Evolutionary conservation across 2,888 invertebrate genomes (phyloP).

Genomic region (Pristionchus fissidentatus): DNA sequence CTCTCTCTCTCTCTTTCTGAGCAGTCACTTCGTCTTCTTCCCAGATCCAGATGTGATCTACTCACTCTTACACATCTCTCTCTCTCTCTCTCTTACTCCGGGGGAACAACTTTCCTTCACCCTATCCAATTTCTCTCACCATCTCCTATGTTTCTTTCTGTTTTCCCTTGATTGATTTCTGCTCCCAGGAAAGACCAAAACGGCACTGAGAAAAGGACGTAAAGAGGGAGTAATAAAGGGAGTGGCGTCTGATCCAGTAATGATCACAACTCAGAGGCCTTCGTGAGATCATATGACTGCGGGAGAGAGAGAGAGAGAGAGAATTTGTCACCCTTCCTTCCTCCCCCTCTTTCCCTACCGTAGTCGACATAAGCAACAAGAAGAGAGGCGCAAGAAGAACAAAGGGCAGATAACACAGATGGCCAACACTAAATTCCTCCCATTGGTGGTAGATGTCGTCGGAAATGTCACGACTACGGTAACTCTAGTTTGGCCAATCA

Average conservation of each 20-base stretch:
- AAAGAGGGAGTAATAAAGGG: background rate
- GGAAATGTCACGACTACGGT: background rate
- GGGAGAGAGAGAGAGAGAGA: background rate
- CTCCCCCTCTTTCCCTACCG: background rate
- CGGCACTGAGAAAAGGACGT: background rate
- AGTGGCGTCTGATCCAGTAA: background rate
- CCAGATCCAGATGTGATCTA: conserved; percentile 19
- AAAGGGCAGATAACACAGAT: background rate
- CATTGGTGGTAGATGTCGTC: background rate
- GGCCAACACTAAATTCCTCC: background rate
- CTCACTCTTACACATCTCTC: too few species aligned
- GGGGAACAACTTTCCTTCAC: background rate
- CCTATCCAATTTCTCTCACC: background rate
- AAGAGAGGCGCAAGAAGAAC: background rate
- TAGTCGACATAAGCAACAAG: background rate
- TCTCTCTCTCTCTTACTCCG: background rate
- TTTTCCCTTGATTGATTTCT: background rate
- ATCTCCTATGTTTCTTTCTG: background rate
- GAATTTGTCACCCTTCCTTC: background rate
- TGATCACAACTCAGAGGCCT: background rate
- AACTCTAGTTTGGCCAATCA: too few species aligned
- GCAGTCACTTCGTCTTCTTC: background rate
- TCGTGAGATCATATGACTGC: too few species aligned
- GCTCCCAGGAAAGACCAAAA: background rate
- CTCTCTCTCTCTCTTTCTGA: background rate